Evolutionary conservation across 2,797 vertebrate species (phyloP).

Genomic region (Lepus townsendii): DNA sequence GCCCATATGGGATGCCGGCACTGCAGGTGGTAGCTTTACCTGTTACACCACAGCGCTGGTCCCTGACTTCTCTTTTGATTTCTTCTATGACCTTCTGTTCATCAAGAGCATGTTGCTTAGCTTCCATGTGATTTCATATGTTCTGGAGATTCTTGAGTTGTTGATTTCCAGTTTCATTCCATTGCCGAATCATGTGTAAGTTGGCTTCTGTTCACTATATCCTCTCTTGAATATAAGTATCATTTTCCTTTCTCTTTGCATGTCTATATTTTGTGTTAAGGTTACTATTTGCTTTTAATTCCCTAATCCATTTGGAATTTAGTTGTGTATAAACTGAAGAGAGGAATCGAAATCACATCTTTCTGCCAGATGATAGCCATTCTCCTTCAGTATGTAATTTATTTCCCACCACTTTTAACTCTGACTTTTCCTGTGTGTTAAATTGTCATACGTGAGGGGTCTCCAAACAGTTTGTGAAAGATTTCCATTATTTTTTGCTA

Average conservation of each 20-base stretch:
- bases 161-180: too few species aligned
- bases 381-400: not conserved
- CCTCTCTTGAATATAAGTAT: not conserved
- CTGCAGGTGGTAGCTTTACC: too few species aligned
- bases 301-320: not conserved
- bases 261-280: not conserved
- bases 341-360: not conserved
- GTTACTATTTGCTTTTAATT: not conserved
- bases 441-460: not conserved
- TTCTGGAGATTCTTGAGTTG: too few species aligned
- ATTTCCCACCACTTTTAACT: not conserved
- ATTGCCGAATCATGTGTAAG: not conserved
- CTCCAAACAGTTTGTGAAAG: too few species aligned
- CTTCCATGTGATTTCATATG: too few species aligned
- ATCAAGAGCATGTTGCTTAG: too few species aligned
- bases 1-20: too few species aligned
- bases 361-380: not conserved
- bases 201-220: not conserved
- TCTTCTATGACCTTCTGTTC: too few species aligned
- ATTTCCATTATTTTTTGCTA: too few species aligned
- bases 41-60: too few species aligned
- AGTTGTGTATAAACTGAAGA: not conserved
- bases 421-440: not conserved
- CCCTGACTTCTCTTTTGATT: too few species aligned
- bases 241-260: not conserved